Conservation (phyloP, 2,113 vertebrate species). For the Daphoenositta chrysoptera region DNA sequence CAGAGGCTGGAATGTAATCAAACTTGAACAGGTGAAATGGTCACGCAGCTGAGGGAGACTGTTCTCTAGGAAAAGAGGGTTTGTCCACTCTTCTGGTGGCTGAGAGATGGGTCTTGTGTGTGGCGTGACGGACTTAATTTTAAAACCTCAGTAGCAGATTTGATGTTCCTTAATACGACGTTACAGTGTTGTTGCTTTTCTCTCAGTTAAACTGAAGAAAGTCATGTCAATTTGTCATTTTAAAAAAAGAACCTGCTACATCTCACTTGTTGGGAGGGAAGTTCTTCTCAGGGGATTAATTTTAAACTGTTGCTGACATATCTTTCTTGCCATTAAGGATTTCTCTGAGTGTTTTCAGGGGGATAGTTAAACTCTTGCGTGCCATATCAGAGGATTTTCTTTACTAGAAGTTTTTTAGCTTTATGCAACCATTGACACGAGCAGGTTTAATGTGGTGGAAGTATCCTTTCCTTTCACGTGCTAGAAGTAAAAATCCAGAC, state of each 20-base stretch:
- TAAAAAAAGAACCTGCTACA: background rate
- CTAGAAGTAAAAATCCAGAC: background rate
- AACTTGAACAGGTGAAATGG: slow-evolving; percentile 55
- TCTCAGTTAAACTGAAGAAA: background rate
- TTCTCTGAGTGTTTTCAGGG: background rate
- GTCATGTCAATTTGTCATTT: background rate
- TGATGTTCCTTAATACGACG: background rate
- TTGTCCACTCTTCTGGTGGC: background rate
- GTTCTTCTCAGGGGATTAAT: background rate
- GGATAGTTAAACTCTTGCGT: background rate
- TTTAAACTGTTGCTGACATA: background rate
- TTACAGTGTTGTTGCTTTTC: background rate
- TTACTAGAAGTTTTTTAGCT: background rate
- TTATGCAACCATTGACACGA: accelerated
- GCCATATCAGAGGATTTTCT: background rate
- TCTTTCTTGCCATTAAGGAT: background rate
- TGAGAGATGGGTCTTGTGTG: background rate
- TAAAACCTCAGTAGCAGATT: background rate
- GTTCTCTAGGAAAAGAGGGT: background rate
- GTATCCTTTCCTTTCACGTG: background rate
- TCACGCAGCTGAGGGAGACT: background rate
- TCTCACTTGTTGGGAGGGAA: background rate
- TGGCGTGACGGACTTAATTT: background rate
- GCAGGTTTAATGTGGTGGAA: background rate
- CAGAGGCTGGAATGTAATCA: slow-evolving; percentile 63